Conservation (phyloP, 1,140 invertebrate species). For the Diabrotica virgifera region DNA sequence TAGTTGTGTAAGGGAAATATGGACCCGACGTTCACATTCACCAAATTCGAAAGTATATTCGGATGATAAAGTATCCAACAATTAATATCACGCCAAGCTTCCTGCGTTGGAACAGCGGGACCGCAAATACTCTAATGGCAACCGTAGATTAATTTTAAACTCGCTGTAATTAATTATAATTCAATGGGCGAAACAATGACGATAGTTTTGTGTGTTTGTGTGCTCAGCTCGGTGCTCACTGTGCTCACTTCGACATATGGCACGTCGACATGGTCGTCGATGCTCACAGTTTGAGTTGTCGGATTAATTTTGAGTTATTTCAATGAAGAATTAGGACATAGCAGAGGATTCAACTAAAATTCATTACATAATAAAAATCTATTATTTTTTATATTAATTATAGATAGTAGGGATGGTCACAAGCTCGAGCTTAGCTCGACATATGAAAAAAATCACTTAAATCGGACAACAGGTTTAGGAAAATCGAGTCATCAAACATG, state of each 20-base stretch:
- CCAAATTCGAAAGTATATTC: conserved; percentile 12
- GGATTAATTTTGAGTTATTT: too few species aligned
- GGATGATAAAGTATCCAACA: conserved; percentile 13
- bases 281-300: too few species aligned
- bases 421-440: too few species aligned
- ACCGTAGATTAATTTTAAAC: conserved; percentile 17
- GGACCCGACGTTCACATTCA: not conserved
- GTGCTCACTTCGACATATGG: conserved; percentile 4
- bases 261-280: not conserved
- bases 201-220: conserved; percentile 13
- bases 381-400: too few species aligned
- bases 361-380: too few species aligned
- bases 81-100: conserved; percentile 18
- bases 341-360: too few species aligned
- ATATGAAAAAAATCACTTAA: too few species aligned
- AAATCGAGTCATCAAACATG: too few species aligned
- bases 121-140: conserved; percentile 14
- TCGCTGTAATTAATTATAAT: conserved; percentile 15
- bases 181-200: conserved; percentile 11
- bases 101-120: conserved; percentile 12
- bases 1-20: conserved; percentile 13
- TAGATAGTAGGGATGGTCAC: too few species aligned
- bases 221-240: too few species aligned
- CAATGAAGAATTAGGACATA: too few species aligned
- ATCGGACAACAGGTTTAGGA: too few species aligned